Conservation (phyloP, 2,888 invertebrate species). For the Mayetiola destructor region DNA sequence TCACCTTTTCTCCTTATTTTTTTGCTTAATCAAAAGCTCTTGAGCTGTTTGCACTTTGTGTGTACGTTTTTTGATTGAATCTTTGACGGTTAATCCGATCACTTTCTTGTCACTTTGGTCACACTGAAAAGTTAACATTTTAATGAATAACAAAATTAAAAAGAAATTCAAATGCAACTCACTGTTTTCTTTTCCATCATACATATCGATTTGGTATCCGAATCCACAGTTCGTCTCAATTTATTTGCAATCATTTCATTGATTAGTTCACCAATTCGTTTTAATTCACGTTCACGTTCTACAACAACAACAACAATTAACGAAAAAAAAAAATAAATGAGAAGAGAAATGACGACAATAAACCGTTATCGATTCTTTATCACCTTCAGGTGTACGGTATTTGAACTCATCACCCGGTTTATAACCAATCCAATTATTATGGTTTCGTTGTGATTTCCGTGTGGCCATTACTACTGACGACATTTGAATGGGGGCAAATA, state of each 20-base stretch:
- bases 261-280: conserved; percentile 29
- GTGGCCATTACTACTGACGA: too few relatives aligned
- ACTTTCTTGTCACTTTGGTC: background rate
- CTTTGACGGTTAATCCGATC: background rate
- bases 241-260: conserved; percentile 28
- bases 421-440: background rate
- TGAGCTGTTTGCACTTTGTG: conserved; percentile 21
- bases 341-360: background rate
- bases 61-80: conserved; percentile 13
- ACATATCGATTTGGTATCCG: background rate
- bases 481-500: too few relatives aligned
- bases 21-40: conserved; percentile 26
- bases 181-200: background rate
- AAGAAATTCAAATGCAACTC: background rate
- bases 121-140: background rate
- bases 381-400: background rate
- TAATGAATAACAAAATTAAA: background rate
- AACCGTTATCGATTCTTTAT: background rate
- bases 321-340: background rate
- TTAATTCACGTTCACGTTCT: conserved; percentile 24
- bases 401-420: conserved; percentile 9
- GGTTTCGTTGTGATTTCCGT: too few relatives aligned
- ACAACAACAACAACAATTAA: background rate
- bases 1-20: conserved; percentile 20
- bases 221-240: conserved; percentile 14